Base-by-base conservation (phyloP, 2,113 vertebrate species). In the Diphyllodes magnificus region DNA sequence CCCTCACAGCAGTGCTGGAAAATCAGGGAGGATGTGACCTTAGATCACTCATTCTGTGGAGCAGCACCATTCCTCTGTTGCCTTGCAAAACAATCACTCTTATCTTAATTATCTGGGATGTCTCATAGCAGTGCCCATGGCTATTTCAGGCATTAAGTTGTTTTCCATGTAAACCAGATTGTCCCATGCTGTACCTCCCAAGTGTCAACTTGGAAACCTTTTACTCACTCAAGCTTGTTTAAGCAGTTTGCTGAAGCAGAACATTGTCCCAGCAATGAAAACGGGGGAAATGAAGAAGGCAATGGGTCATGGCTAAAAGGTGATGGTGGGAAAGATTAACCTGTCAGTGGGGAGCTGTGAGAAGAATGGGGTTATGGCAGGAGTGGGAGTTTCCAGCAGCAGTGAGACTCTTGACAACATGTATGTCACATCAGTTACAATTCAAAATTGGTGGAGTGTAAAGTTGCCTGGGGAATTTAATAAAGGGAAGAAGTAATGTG, bases 321-420 rank as follows among this genome's bases (percentile, higher is more conserved):
- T 64, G 88, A 81, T 88, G 79, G 88, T 14, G n/a, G 88, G 71
- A 75, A 93, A 93, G 94, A 93, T 94, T 77, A 95, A 92, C 47
- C 15, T 88, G 88, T 94, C 94, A 81, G 40, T 60, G 76, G 53
- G 61, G 88, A 94, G 90, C 82, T 93, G n/a, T 78, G 53, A 81
- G 86, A 84, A 71, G 72, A 72, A 33, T 33, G 53, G 76, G 68
- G n/a, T 81, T 95, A 65, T 78, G 82, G 88, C 86, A 84, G 76
- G 69, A 78, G 53, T 82, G 90, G 76, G 88, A 84, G 82, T 71
- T 93, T 73, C 25, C 80, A 92, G 82, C 69, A 86, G 65, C 82
- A 90, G 42, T 44, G 53, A 75, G 69, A 30, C 56, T 76, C 37
- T 78, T 78, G 86, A 76, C 60, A 90, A 75, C 91, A 56, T 28